These are phyloP conservation scores for Carassius carassius DNA, from an alignment of 2,113 vertebrate species.

Conservation along the genomic window DNA sequence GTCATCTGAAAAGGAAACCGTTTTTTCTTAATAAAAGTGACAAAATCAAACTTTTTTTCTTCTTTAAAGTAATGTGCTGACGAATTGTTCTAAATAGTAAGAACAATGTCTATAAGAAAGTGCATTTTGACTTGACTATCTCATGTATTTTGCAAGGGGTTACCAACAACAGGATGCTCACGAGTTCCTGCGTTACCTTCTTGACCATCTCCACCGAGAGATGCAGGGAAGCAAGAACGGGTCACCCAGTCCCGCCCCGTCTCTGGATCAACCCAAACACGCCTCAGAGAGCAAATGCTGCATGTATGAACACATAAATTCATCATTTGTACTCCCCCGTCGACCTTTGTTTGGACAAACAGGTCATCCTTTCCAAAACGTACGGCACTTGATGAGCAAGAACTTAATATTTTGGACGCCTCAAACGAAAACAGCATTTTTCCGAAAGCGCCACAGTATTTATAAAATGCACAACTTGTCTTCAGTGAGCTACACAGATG, in stretches of 20 bases:
- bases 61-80: neutral
- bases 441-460: neutral
- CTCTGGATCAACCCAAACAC: conserved; percentile 79
- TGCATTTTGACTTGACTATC: neutral
- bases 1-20: too few relatives aligned
- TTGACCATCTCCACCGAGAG: conserved; percentile 98
- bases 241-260: conserved; percentile 74
- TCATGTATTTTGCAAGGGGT: conserved; percentile 81
- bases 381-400: neutral
- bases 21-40: too few relatives aligned
- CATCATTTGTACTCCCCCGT: neutral
- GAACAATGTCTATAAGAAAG: neutral
- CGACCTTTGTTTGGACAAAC: neutral
- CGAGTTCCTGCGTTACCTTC: conserved; percentile 97
- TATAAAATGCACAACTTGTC: neutral
- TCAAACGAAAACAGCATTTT: too few relatives aligned
- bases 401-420: too few relatives aligned
- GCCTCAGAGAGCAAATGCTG: conserved; percentile 84
- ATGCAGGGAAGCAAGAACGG: conserved; percentile 89
- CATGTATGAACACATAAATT: conserved; percentile 79
- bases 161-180: conserved; percentile 99
- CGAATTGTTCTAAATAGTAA: neutral
- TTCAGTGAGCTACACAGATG: conserved; percentile 25
- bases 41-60: neutral
- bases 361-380: neutral